Conservation (phyloP, 1,140 invertebrate species). For the Pygmarrhopalites habei region DNA sequence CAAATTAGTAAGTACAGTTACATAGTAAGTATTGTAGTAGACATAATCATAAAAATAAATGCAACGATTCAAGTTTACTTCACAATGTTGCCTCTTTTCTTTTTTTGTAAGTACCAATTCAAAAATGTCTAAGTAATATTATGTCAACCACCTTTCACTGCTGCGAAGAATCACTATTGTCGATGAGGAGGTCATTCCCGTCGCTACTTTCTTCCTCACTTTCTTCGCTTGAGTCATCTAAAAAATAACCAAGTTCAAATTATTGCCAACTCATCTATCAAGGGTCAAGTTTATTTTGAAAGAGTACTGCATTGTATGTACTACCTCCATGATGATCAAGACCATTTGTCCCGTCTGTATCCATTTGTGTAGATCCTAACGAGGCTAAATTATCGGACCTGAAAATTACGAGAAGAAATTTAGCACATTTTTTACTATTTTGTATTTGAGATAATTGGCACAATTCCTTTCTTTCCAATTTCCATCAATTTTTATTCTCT, state of each 20-base stretch:
- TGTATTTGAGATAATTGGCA: no score
- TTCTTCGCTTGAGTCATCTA: conserved; percentile 38
- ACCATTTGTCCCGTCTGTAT: conserved; percentile 22
- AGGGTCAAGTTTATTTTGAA: not conserved
- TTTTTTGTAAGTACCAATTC: no score
- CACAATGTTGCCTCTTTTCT: no score
- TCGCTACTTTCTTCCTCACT: conserved; percentile 34
- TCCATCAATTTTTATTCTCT: no score
- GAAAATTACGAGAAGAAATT: no score
- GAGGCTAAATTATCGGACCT: conserved; percentile 36
- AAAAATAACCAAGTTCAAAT: conserved; percentile 1
- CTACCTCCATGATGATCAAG: conserved; percentile 24
- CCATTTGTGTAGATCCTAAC: conserved; percentile 24
- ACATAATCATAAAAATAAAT: no score
- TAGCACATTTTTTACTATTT: no score
- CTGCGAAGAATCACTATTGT: conserved; percentile 40
- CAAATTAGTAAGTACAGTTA: no score
- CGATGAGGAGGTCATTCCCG: conserved; percentile 36
- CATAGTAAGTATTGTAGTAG: no score
- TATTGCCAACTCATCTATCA: not conserved
- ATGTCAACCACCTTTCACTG: conserved; percentile 21
- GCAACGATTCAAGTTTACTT: no score
- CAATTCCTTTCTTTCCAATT: no score
- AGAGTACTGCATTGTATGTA: not conserved
- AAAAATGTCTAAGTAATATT: no score